Evolutionary conservation across 2,797 vertebrate genomes (phyloP).

Genomic region (Enteromius argenteus): DNA sequence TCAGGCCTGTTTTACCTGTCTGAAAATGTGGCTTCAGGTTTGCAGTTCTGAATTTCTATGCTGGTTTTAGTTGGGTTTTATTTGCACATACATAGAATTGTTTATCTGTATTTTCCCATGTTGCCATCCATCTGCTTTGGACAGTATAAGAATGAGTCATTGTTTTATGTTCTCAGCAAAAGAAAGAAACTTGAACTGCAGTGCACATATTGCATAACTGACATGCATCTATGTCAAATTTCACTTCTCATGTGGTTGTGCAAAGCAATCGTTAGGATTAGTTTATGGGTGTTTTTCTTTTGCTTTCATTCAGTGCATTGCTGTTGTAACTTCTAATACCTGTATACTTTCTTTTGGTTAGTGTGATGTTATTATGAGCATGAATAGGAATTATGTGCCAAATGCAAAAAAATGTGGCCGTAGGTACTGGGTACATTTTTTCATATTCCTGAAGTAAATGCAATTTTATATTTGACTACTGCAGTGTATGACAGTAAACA

Average conservation of each 20-base stretch:
- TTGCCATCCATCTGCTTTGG: slow-evolving; percentile 6
- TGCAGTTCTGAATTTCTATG: neutral
- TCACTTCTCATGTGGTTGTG: neutral
- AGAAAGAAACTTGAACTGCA: slow-evolving; percentile 16
- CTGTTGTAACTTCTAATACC: neutral
- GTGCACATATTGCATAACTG: slow-evolving; percentile 9
- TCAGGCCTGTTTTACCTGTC: neutral
- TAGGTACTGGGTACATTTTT: neutral
- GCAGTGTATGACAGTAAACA: slow-evolving; percentile 15
- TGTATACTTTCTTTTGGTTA: too few relatives aligned
- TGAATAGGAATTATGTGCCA: neutral
- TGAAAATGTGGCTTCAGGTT: neutral
- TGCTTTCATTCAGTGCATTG: neutral
- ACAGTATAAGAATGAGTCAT: neutral
- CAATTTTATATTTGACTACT: neutral
- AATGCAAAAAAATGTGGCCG: neutral
- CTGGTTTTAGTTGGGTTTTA: neutral
- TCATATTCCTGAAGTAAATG: neutral
- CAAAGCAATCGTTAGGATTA: neutral
- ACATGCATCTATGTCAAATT: neutral
- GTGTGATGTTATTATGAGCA: neutral
- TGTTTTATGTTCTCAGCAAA: slow-evolving; percentile 6
- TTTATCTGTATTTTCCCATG: neutral
- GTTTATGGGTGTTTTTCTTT: neutral
- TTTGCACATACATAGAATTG: neutral